These are phyloP conservation scores for Amblyornis subalaris DNA, from an alignment of 2,113 vertebrate genomes.

Conservation along the genomic window DNA sequence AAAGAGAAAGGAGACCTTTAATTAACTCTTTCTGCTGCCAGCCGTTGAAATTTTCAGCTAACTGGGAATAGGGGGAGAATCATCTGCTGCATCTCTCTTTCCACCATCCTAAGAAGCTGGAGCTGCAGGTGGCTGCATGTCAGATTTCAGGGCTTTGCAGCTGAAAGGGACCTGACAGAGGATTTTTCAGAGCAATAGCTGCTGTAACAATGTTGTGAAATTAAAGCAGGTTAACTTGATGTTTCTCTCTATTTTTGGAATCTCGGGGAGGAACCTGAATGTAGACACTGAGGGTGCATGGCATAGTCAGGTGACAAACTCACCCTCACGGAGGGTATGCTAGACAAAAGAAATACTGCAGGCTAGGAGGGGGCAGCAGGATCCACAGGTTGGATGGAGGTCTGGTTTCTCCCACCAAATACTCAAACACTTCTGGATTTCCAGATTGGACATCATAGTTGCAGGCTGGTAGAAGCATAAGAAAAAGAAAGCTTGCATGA, in stretches of 20 bases:
- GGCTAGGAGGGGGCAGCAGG: neutral
- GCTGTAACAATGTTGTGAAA: neutral
- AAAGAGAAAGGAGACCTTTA: neutral
- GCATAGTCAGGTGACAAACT: neutral
- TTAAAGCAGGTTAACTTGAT: neutral
- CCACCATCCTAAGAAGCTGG: neutral
- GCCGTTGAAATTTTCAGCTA: neutral
- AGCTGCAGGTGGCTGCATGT: neutral
- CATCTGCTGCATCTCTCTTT: neutral
- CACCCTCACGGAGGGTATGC: neutral
- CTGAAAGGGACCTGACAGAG: neutral
- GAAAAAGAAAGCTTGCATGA: neutral
- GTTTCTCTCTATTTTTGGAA: neutral
- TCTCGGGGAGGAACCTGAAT: neutral
- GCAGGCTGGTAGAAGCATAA: neutral
- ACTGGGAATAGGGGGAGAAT: neutral
- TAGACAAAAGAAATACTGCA: neutral
- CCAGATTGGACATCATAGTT: neutral
- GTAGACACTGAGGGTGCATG: neutral
- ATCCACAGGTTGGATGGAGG: neutral
- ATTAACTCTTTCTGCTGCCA: neutral
- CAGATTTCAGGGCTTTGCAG: neutral
- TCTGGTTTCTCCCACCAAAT: neutral
- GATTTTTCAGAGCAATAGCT: neutral
- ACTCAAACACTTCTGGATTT: neutral